These are phyloP conservation scores for Larimichthys polyactis DNA, from an alignment of 2,113 vertebrate species.

Conservation along the genomic window DNA sequence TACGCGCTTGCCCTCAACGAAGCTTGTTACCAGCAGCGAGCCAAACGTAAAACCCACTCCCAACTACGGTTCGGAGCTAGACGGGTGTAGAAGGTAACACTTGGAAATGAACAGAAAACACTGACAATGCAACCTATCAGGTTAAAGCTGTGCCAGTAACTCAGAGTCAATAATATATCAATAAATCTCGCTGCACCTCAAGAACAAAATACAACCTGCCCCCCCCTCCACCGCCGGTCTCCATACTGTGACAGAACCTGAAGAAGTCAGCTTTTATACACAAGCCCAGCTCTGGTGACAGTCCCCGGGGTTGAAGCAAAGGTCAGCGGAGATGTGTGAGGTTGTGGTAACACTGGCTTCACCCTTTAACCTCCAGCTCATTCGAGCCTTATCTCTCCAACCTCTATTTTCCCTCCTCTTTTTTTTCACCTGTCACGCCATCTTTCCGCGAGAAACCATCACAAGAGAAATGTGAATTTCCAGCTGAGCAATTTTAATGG, in stretches of 20 bases:
- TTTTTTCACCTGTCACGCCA: constrained; percentile 14
- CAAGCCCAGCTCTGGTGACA: constrained; percentile 53
- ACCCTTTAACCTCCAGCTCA: constrained; percentile 61
- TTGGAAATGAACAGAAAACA: constrained; percentile 26
- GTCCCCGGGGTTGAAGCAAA: constrained; percentile 61
- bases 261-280: constrained; percentile 15
- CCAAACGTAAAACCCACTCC: too few relatives aligned
- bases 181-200: constrained; percentile 46
- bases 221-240: not conserved
- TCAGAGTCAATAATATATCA: constrained; percentile 60
- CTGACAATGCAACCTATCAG: constrained; percentile 24
- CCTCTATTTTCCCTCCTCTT: constrained; percentile 3
- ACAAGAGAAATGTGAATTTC: constrained; percentile 46
- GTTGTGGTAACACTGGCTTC: constrained; percentile 60
- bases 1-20: too few relatives aligned
- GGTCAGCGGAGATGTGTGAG: constrained; percentile 71
- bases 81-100: too few relatives aligned
- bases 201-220: constrained; percentile 46
- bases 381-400: constrained; percentile 38
- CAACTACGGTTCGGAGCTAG: too few relatives aligned
- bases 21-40: too few relatives aligned
- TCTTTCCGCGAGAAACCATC: constrained; percentile 42
- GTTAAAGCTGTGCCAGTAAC: constrained; percentile 48
- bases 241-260: constrained; percentile 19
- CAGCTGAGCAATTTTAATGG: constrained; percentile 61